Evolutionary conservation across 2,113 vertebrate species (phyloP).

Genomic region (Sakesphorus luctuosus): DNA sequence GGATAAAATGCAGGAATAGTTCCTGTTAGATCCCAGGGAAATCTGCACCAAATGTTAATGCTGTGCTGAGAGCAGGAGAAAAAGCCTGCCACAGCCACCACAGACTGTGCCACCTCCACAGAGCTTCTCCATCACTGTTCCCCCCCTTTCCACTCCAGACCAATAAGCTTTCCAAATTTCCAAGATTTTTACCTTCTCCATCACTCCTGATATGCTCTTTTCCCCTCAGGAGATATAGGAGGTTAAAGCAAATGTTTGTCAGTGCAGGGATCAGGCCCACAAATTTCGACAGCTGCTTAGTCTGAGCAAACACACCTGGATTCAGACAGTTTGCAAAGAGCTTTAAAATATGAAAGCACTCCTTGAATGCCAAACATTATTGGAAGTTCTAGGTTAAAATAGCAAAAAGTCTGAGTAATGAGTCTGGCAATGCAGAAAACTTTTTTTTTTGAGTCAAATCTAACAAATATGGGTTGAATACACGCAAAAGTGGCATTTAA

Average conservation of each 20-base stretch:
- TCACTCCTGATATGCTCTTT: not conserved
- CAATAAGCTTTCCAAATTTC: not conserved
- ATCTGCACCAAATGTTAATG: not conserved
- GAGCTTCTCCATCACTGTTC: not conserved
- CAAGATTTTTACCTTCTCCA: not conserved
- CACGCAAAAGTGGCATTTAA: not conserved
- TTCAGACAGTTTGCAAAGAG: not conserved
- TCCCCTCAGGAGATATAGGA: not conserved
- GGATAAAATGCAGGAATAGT: not conserved
- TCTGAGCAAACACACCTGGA: not conserved
- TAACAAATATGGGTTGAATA: not conserved
- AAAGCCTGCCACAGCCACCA: not conserved
- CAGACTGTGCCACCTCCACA: not conserved
- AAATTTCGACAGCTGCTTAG: not conserved
- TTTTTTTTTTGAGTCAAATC: not conserved
- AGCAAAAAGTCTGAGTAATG: conserved; percentile 1
- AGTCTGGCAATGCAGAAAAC: not conserved
- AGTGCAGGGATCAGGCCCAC: not conserved
- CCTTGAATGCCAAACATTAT: not conserved
- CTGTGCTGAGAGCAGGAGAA: fast-evolving
- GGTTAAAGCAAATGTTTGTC: not conserved
- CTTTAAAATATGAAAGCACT: not conserved
- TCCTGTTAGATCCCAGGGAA: not conserved
- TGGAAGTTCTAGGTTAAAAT: conserved; percentile 30
- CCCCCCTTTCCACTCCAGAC: not conserved